Percentiles rank a stretch among this genome's conserved stretches.
Conservation (phyloP, 1,140 invertebrate species). For the Drosophila pallidifrons region DNA sequence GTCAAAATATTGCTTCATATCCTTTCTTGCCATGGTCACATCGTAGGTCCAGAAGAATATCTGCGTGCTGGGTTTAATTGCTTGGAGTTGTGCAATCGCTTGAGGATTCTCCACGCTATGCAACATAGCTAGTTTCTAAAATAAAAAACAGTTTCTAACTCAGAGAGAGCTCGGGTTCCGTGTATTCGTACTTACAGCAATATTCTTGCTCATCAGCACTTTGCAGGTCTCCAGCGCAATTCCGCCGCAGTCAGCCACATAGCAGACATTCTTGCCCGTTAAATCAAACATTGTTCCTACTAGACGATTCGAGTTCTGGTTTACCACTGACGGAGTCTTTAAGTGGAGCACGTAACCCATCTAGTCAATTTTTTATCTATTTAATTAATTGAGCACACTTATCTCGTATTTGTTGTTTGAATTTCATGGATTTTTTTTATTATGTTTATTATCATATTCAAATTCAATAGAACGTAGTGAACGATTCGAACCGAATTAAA, state of each 20-base stretch:
- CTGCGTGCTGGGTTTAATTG: slow-evolving; percentile 72
- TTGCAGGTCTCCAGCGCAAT: slow-evolving; percentile 79
- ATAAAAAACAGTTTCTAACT: slow-evolving; percentile 12
- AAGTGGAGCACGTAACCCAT: background rate
- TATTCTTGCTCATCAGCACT: slow-evolving; percentile 75
- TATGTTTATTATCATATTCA: slow-evolving; percentile 33
- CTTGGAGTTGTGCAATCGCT: slow-evolving; percentile 71
- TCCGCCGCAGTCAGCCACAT: slow-evolving; percentile 81
- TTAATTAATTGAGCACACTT: slow-evolving; percentile 64
- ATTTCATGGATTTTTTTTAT: slow-evolving; percentile 9
- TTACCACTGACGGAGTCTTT: slow-evolving; percentile 31
- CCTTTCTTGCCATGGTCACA: slow-evolving; percentile 70
- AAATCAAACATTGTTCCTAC: slow-evolving; percentile 64
- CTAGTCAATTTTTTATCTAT: slow-evolving; percentile 37
- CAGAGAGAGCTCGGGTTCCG: too few relatives aligned
- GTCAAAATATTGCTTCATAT: slow-evolving; percentile 80
- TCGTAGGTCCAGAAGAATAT: slow-evolving; percentile 80
- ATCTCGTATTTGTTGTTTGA: slow-evolving; percentile 35
- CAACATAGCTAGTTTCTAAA: slow-evolving; percentile 74
- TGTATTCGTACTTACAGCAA: slow-evolving; percentile 63
- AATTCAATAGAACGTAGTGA: slow-evolving; percentile 14
- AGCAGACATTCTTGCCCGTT: slow-evolving; percentile 75
- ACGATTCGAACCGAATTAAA: background rate
- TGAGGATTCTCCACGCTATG: slow-evolving; percentile 71
- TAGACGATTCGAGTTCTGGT: slow-evolving; percentile 25